phyloP scores from a whole-genome alignment of 2,888 invertebrate genomes.

The Mimas tiliae region DNA sequence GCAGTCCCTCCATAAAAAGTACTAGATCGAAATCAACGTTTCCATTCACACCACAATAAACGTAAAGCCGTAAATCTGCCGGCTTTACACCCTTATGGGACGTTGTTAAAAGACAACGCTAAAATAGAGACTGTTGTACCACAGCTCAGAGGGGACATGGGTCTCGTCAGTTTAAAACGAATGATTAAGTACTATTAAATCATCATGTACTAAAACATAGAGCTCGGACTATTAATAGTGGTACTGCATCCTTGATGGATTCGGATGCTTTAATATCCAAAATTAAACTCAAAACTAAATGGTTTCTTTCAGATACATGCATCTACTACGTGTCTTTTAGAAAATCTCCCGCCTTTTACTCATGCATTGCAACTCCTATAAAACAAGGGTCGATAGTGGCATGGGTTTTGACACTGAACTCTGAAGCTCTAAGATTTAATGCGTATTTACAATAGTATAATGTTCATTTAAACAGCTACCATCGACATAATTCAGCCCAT shows the following conservation, averaged over 20 bases:
- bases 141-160: neutral
- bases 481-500: neutral
- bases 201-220: conserved; percentile 8
- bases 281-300: neutral
- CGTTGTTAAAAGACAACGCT: conserved; percentile 66
- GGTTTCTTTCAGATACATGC: too few relatives aligned
- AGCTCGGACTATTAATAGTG: neutral
- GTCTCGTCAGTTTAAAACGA: conserved; percentile 13
- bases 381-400: too few relatives aligned
- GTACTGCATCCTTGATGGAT: neutral
- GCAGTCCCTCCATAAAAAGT: conserved; percentile 27
- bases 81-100: conserved; percentile 51
- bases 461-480: too few relatives aligned
- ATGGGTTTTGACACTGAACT: too few relatives aligned
- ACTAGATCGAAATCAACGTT: conserved; percentile 57
- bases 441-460: too few relatives aligned
- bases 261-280: neutral
- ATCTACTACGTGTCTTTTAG: too few relatives aligned
- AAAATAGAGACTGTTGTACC: conserved; percentile 23
- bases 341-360: too few relatives aligned
- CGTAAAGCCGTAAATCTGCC: conserved; percentile 59
- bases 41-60: conserved; percentile 73
- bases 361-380: too few relatives aligned
- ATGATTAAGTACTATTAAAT: conserved; percentile 1
- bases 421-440: too few relatives aligned